These are phyloP conservation scores for Pectinophora gossypiella DNA, from an alignment of 1,140 invertebrate genomes.

Conservation along the genomic window DNA sequence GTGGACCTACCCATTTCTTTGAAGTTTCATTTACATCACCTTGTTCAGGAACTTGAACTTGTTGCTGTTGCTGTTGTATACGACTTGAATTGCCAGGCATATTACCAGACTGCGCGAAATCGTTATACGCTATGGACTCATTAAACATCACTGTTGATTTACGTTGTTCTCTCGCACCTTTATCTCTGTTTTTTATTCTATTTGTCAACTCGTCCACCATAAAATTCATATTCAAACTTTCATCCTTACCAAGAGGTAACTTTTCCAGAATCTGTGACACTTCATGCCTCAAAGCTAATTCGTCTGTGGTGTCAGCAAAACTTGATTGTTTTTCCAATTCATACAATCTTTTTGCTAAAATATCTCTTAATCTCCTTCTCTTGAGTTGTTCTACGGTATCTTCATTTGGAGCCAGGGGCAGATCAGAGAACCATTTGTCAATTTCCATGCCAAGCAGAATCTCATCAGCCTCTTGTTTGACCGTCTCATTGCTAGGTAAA, in stretches of 20 bases:
- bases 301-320: conserved; percentile 10
- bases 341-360: conserved; percentile 35
- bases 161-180: background rate
- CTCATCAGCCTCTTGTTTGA: conserved; percentile 43
- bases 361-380: conserved; percentile 27
- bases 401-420: conserved; percentile 26
- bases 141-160: background rate
- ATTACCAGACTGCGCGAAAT: background rate
- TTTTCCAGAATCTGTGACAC: conserved; percentile 9
- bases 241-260: background rate
- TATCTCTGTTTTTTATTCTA: conserved; percentile 1
- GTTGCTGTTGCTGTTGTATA: background rate
- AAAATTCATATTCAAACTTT: conserved; percentile 10
- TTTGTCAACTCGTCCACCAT: conserved; percentile 15
- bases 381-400: conserved; percentile 22
- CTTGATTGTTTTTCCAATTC: conserved; percentile 24
- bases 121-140: too few species aligned
- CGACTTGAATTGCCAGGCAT: background rate
- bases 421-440: conserved; percentile 45
- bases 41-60: background rate
- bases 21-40: background rate
- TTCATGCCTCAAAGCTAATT: conserved; percentile 20
- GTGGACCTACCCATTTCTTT: background rate
- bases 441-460: conserved; percentile 41
- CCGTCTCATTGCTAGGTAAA: conserved; percentile 25